Percentiles rank a stretch among this genome's conserved stretches.
Evolutionary conservation across 2,797 vertebrate genomes (phyloP).

Genomic region (Taenioides sp.): DNA sequence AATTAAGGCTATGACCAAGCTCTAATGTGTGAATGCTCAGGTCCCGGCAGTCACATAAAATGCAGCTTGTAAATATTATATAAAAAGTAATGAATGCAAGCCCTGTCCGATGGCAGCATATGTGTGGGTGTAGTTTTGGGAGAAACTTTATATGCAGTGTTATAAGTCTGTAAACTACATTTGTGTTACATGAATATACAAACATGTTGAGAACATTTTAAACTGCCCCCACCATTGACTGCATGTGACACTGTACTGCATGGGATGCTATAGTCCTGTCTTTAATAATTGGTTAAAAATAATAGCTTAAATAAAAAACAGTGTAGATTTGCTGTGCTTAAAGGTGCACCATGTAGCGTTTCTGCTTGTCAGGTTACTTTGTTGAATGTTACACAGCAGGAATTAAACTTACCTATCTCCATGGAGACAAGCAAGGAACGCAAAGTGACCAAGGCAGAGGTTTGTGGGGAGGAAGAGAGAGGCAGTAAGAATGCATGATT

Average conservation of each 20-base stretch:
- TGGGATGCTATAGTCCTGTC: background rate
- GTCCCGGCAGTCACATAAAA: constrained; percentile 53
- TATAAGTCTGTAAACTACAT: constrained; percentile 28
- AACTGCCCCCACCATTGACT: background rate
- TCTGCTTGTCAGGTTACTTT: background rate
- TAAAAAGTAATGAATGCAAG: constrained; percentile 70
- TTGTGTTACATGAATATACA: constrained; percentile 18
- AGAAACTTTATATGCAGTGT: constrained; percentile 44
- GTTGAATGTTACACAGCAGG: background rate
- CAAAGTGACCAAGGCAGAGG: background rate
- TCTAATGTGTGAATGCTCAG: constrained; percentile 28
- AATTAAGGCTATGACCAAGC: constrained; percentile 22
- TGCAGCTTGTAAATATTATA: constrained; percentile 70
- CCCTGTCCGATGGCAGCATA: constrained; percentile 47
- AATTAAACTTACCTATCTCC: background rate
- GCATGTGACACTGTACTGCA: background rate
- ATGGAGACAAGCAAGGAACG: background rate
- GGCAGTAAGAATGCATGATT: background rate
- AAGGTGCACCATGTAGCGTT: background rate
- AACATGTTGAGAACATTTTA: background rate
- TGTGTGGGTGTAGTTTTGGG: constrained; percentile 38
- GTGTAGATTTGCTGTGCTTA: background rate
- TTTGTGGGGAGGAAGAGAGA: background rate
- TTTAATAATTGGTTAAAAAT: background rate
- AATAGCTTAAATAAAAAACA: background rate